A percentile compares a stretch with the other conserved stretches of the same genome.
Evolutionary conservation across 2,797 vertebrate genomes (phyloP).

Genomic region (Aselliscus stoliczkanus): DNA sequence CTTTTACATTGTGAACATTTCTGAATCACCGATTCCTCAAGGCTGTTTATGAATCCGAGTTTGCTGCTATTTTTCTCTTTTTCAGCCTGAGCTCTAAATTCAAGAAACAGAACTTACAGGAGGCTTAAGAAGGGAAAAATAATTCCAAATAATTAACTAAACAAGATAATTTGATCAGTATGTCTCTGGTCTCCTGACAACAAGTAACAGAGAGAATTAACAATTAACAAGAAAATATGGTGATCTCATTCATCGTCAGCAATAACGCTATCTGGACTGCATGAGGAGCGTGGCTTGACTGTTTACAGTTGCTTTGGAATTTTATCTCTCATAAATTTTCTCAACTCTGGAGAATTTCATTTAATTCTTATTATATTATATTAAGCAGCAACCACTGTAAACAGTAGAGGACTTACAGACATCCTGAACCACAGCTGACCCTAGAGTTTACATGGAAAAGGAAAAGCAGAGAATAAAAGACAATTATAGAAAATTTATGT

Average conservation of each 20-base stretch:
- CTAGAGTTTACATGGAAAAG: neutral
- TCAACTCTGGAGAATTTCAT: slow-evolving; percentile 31
- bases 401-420: neutral
- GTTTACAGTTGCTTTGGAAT: slow-evolving; percentile 46
- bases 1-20: neutral
- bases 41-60: neutral
- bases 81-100: neutral
- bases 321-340: slow-evolving; percentile 38
- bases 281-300: neutral
- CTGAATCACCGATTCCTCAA: neutral
- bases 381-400: slow-evolving; percentile 22
- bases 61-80: neutral
- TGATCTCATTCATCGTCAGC: slow-evolving; percentile 41
- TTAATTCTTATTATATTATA: slow-evolving; percentile 33
- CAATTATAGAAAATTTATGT: neutral
- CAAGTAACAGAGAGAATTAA: slow-evolving; percentile 55
- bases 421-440: neutral
- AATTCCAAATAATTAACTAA: slow-evolving; percentile 40
- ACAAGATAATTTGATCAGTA: slow-evolving; percentile 26
- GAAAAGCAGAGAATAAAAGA: neutral
- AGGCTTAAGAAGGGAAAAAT: neutral
- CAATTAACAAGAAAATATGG: slow-evolving; percentile 36
- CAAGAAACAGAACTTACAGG: neutral
- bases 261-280: neutral
- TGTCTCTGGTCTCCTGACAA: slow-evolving; percentile 38